Base-by-base conservation (phyloP, 2,797 vertebrate species). In the Thaleichthys pacificus region DNA sequence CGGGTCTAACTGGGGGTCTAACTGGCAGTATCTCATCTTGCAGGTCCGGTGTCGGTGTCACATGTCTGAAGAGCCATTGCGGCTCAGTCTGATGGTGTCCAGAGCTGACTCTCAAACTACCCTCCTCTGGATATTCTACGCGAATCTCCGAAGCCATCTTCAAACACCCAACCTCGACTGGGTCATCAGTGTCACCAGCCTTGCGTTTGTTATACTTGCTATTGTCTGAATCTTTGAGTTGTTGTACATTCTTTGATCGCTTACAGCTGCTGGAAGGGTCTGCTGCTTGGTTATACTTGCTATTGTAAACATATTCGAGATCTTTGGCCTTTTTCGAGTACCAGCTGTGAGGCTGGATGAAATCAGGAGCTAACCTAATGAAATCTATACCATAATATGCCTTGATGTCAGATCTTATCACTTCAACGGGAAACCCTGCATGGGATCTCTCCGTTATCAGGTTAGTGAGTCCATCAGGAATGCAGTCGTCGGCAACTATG, bases 271-370 rank as follows among this genome's bases (percentile, higher is more conserved):
- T 47, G 42, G 14, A 14, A 7, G 7, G 42, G 42, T 47, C 42
- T 1, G 4, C 42, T 8, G 42, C n/a, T 66, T 47, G 24, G 19
- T 2, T 12, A 21, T 66, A 47, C 64, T 49, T 42, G 64, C 32
- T 12, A 3, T 49, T 66, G 64, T 22, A 66, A 9, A n/a, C 1
- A 32, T 8, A 0, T 4, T 68, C 49, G 5, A 68, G 66, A 5
- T 26, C 66, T 5, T 30, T 32, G 1, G 30, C 66, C 49, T 68
- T 68, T 0, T 51, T 54, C 1, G 47, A 54, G 22, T 56, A 68
- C 66, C 66, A 68, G 1, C 15, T 24, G 14, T 68, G 9, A 32
- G 49, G 66, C 66, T 56, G 66, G 49, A 68, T 68, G 7, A 9
- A 3, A 30, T 56, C 66, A 11, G 66, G 66, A 28, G 66, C 49